Evolutionary conservation across 2,888 invertebrate species (phyloP).

Genomic region (Epinotia nisella): DNA sequence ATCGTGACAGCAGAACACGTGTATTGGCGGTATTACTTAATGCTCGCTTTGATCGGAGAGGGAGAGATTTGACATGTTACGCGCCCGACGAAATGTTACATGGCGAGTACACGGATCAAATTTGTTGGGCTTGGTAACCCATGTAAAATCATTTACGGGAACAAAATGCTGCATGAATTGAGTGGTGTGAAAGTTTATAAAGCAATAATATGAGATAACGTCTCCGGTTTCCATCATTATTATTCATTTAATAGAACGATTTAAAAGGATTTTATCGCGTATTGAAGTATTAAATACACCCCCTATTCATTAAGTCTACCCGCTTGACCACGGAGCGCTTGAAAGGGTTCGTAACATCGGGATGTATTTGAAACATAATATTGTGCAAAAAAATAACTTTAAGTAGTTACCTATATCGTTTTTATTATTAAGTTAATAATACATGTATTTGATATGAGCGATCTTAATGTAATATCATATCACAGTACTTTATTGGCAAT

Average conservation of each 20-base stretch:
- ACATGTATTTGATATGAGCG: no score
- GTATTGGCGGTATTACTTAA: constrained; percentile 73
- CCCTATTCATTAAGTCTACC: no score
- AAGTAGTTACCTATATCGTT: no score
- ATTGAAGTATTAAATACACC: no score
- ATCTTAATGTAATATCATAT: no score
- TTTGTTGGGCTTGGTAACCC: constrained; percentile 45
- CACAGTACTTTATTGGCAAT: no score
- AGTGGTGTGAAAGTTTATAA: background rate
- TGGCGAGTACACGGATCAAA: constrained; percentile 38
- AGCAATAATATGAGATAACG: background rate
- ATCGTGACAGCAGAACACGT: constrained; percentile 67
- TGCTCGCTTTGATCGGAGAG: constrained; percentile 68
- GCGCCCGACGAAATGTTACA: constrained; percentile 48
- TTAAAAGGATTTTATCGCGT: no score
- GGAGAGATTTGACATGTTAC: constrained; percentile 49
- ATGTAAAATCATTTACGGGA: constrained; percentile 52
- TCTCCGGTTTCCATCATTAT: background rate
- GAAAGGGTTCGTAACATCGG: no score
- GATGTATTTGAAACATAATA: no score
- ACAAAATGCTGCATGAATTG: constrained; percentile 21
- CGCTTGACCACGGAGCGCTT: no score
- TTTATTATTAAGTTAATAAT: no score
- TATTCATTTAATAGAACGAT: background rate
- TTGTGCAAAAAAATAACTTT: no score